phyloP scores from a whole-genome alignment of 2,113 vertebrate genomes.

The Abramis brama region DNA sequence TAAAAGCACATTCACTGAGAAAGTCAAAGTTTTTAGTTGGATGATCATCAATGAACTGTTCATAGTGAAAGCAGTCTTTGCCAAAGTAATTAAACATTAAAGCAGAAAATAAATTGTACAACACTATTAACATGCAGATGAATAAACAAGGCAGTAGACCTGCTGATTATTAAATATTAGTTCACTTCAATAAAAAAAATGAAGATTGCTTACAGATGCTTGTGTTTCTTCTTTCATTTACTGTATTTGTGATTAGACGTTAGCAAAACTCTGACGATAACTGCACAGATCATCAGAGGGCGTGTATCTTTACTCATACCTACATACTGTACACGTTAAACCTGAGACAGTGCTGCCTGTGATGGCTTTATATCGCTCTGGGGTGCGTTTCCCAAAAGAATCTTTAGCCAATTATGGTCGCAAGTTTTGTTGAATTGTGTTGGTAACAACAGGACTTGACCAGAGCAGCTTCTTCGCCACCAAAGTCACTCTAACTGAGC shows the following conservation, averaged over 20 bases:
- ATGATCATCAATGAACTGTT: conserved; percentile 3
- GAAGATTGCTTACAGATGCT: conserved; percentile 22
- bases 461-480: neutral
- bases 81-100: conserved; percentile 24
- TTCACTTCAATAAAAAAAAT: conserved; percentile 1
- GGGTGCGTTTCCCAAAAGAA: too few relatives aligned
- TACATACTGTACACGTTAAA: neutral
- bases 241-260: neutral
- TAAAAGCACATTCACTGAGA: neutral
- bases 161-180: conserved; percentile 31
- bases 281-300: conserved; percentile 41
- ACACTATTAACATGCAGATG: conserved; percentile 18
- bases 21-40: neutral
- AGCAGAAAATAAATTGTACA: neutral
- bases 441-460: too few relatives aligned
- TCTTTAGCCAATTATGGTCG: too few relatives aligned
- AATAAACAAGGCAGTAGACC: neutral
- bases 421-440: too few relatives aligned
- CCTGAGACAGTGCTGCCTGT: neutral
- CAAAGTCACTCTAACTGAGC: conserved; percentile 78
- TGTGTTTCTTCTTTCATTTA: neutral
- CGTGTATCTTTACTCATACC: conserved; percentile 46
- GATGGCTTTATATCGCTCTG: neutral
- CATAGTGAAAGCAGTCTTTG: conserved; percentile 2
- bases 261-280: conserved; percentile 5